Base-by-base conservation (phyloP, 2,113 vertebrate species). In the Mirza zaza region DNA sequence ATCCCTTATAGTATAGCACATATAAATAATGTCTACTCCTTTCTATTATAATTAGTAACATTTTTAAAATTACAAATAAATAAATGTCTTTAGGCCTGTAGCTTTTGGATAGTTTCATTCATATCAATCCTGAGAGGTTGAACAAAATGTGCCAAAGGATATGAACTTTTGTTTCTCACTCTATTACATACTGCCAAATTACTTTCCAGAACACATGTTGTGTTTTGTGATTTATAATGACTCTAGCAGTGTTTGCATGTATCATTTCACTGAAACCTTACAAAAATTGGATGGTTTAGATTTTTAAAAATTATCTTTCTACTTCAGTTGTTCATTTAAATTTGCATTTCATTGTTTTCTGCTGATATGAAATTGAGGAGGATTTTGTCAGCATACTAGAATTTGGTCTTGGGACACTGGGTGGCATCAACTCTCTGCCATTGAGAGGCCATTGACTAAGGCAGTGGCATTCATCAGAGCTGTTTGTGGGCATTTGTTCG, bases 281-380 rank as follows among this genome's bases (percentile, higher is more conserved):
- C 32, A 34, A 92, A 39, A 90, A 76, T 45, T 23, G n/a, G 10
- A 57, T 80, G 18, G 50, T 76, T 21, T 25, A 34, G 15, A 5
- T 76, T 90, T 94, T 59, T 18, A 39, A 84, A 73, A n/a, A n/a
- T 20, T 25, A 9, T 87, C 42, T 50, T 90, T 68, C 9, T 36
- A 13, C 88, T 42, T 96, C 27, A 34, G 9, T 84, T 48, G 9
- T 80, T 48, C 20, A 59, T 67, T 88, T 82, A 48, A 68, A 5
- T 88, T 88, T 94, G n/a, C 55, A 83, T 82, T 91, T 80, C 34
- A 15, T 25, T 90, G 42, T 77, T 85, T 36, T 95, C 36, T 81
- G 1, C 55, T 32, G 52, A 13, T 55, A 7, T 9, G 45, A 81
- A 76, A 76, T 39, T 29, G 34, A 77, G 23, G 25, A 18, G 1